Conservation (phyloP, 2,888 invertebrate genomes). For the Drosophila monieri region DNA sequence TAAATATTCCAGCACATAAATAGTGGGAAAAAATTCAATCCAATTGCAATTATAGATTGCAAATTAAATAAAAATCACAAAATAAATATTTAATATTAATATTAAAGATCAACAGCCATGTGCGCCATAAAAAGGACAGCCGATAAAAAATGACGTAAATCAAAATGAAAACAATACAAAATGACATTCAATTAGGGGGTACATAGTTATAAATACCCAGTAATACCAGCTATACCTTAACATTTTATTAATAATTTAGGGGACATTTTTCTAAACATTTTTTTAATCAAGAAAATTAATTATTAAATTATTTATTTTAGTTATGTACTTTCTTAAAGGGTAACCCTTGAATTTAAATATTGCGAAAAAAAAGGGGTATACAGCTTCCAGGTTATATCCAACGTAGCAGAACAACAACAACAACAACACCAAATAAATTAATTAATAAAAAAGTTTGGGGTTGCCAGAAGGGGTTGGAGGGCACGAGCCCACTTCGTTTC, state of each 20-base stretch:
- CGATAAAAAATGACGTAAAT: slow-evolving; percentile 30
- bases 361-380: too few species aligned
- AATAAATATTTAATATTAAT: slow-evolving; percentile 78
- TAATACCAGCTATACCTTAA: not conserved
- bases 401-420: slow-evolving; percentile 11
- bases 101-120: slow-evolving; percentile 34
- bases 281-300: not conserved
- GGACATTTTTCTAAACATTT: not conserved
- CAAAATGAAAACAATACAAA: slow-evolving; percentile 33
- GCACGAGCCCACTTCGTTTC: not conserved
- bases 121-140: slow-evolving; percentile 23
- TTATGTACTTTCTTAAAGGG: too few species aligned
- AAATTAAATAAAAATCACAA: slow-evolving; percentile 75
- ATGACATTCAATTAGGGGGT: slow-evolving; percentile 13
- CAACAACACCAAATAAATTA: slow-evolving; percentile 68
- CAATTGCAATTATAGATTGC: slow-evolving; percentile 73
- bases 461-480: not conserved
- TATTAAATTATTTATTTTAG: not conserved
- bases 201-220: not conserved
- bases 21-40: slow-evolving; percentile 49
- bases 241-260: too few species aligned
- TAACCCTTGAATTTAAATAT: too few species aligned
- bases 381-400: slow-evolving; percentile 18
- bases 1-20: not conserved
- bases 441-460: slow-evolving; percentile 63